Evolutionary conservation across 2,113 vertebrate genomes (phyloP), one percentile per base, ranked within the genome.

Genomic region (Cepphus grylle): DNA sequence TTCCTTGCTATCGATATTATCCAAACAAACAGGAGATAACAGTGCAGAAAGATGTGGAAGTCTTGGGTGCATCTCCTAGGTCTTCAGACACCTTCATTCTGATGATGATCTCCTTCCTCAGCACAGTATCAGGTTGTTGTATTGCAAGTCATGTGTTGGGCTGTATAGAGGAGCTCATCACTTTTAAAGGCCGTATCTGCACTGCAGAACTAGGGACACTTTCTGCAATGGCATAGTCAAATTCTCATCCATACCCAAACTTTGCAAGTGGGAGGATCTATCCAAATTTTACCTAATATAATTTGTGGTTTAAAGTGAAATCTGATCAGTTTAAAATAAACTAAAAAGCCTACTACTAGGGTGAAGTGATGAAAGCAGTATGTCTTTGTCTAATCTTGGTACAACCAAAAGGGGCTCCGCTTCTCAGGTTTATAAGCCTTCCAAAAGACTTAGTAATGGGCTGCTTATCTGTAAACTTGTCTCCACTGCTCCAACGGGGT

Each of bases 251-350:
- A 25, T 61, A 45, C 34, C 20, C 43, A 72, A 74, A 66, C 27
- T 88, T 49, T 86, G 23, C 29, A 52, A 86, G 59, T 53, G 40
- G 49, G 40, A 61, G 53, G 30, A 72, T 61, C 22, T 30, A 17
- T 9, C 27, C 12, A 74, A 2, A 63, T 84, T 87, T 89, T 62
- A n/a, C 70, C 13, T 25, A 15, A 63, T 22, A 5, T 70, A 66
- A 78, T 78, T 34, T 43, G 55, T 78, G 61, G 15, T 58, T 96
- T 63, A 58, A 81, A 78, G 52, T 74, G 47, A 81, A 85, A 91
- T 79, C 55, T 67, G 49, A 63, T 47, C 53, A 29, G 18, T 30
- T 87, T 86, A 59, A 80, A 86, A 43, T 49, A 66, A 74, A 50
- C 34, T n/a, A 15, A 50, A 78, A 66, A 12, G 2, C 15, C 16